Percentiles rank a stretch among this genome's conserved stretches.
Evolutionary conservation across 2,113 vertebrate genomes (phyloP).

Genomic region (Dermatemys mawii): DNA sequence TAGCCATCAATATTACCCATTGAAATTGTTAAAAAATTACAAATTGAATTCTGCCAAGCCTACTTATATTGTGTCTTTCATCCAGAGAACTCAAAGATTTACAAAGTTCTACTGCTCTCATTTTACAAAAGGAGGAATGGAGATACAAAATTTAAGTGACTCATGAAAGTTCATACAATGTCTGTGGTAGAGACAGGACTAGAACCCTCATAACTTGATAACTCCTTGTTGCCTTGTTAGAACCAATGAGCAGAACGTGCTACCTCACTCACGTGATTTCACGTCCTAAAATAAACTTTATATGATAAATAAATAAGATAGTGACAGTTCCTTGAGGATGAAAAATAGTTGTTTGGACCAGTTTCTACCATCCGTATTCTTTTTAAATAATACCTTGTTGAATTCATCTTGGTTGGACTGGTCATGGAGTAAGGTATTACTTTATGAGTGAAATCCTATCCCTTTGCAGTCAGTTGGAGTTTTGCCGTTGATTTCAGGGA

Average conservation of each 20-base stretch:
- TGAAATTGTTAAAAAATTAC: not conserved
- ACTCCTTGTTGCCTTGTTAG: not conserved
- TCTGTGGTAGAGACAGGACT: not conserved
- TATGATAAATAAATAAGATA: not conserved
- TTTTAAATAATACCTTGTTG: not conserved
- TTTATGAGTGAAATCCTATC: not conserved
- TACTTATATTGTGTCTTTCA: not conserved
- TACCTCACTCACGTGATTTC: not conserved
- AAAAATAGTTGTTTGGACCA: not conserved
- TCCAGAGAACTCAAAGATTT: conserved; percentile 27
- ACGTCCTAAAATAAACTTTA: not conserved
- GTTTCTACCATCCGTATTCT: not conserved
- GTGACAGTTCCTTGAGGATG: not conserved
- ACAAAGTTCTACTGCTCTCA: not conserved
- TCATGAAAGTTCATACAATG: not conserved
- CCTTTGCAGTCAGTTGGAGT: not conserved
- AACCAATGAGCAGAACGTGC: not conserved
- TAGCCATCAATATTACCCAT: not conserved
- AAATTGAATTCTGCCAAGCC: not conserved
- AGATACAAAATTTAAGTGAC: not conserved
- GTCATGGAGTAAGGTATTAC: not conserved
- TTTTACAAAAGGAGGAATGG: not conserved
- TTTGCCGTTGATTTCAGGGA: not conserved
- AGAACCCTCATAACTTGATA: not conserved
- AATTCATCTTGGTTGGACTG: not conserved